A percentile compares a stretch with the other conserved stretches of the same genome.
Conservation (phyloP, 2,113 vertebrate genomes). For the Corythaeola cristata region DNA sequence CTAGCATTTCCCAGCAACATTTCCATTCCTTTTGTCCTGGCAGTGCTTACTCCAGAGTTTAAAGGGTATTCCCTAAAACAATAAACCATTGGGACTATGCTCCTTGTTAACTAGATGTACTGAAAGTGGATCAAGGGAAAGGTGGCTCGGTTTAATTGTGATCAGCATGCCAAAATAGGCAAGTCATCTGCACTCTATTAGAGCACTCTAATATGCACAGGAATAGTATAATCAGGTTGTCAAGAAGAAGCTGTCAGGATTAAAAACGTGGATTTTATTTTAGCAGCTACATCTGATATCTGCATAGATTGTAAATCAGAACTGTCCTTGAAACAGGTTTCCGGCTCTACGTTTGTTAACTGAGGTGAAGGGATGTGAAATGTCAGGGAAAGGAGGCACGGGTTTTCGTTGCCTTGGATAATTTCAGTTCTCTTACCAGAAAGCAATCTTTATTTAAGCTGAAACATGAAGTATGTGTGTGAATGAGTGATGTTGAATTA, state of each 20-base stretch:
- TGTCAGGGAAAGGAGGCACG: not conserved
- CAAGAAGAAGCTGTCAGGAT: not conserved
- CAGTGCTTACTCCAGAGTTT: not conserved
- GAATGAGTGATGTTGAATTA: not conserved
- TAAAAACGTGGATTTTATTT: not conserved
- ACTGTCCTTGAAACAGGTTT: not conserved
- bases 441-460: not conserved
- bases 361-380: not conserved
- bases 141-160: not conserved
- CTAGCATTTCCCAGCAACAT: not conserved
- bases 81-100: not conserved
- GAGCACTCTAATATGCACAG: not conserved
- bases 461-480: not conserved
- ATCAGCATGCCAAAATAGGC: not conserved
- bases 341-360: not conserved
- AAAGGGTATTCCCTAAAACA: not conserved
- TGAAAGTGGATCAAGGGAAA: not conserved
- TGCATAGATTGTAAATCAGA: not conserved
- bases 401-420: not conserved
- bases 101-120: not conserved
- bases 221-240: not conserved
- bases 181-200: not conserved
- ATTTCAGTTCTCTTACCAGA: not conserved
- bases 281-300: not conserved
- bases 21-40: not conserved